Evolutionary conservation across 1,140 invertebrate species (phyloP), one percentile per base, ranked within the genome.

Genomic region (Drosophila mayri): DNA sequence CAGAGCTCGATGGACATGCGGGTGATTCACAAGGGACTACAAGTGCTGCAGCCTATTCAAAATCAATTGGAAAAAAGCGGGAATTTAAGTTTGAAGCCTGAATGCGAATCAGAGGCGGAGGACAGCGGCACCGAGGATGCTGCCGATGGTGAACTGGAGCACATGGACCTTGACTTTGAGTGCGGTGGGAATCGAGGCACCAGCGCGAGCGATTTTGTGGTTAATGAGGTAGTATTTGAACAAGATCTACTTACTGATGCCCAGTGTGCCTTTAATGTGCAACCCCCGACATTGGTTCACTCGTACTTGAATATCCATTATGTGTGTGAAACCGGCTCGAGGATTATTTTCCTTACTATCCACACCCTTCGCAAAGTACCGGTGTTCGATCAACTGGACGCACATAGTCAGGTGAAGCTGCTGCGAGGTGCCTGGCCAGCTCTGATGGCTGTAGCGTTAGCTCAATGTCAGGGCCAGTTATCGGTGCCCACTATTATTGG

Each of bases 401-500:
- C 95, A 61, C 97, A 98, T 63, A 95, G 96, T 52, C 98, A 99
- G 94, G 96, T 97, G 64, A 94, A 95, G 8, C 92, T 99, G 41
- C 94, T 99, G 38, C 95, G 96, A 85, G 95, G 95, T 68, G 97
- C 96, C 82, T 99, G 99, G 99, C 95, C 97, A 88, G 97, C 99
- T 91, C 92, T 99, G 60, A 98, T 99, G 93, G 96, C 97, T 4
- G 94, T 99, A 18, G 98, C 98, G 9, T 94, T 99, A 62, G 96
- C 97, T 3, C 98, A 99, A 92, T 98, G 97, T 93, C 85, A 88
- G 30, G 95, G 96, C 30, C 95, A 95, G 49, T 94, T 98, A 87
- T 97, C 96, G 38, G 93, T 98, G 49, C 94, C 95, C 35, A 97
- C 96, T 64, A 98, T 98, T 81, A 93, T 98, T 46, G 95, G 95